Base-by-base conservation (phyloP, 1,140 invertebrate genomes). In the Drosophila pandora region DNA sequence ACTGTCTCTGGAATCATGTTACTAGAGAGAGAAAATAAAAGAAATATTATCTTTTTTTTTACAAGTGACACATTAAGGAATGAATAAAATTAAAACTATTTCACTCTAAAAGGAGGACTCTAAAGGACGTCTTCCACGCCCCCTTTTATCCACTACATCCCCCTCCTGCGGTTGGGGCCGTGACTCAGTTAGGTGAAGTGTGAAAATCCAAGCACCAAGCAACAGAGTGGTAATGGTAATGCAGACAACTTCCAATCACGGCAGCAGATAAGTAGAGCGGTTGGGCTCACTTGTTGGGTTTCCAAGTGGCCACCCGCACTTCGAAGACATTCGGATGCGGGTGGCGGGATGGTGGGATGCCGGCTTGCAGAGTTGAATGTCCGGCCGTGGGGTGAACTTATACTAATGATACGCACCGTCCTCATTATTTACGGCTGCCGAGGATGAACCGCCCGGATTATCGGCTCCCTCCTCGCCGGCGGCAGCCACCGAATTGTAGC, bases 281-380 rank as follows among this genome's bases (percentile, higher is more conserved):
- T 64, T 53, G 62, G 59, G 57, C 68, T 79, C 83, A 88, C 83
- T 88, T 88, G 83, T 88, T 88, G 83, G 83, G 83, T 76, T 88
- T 88, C 83, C 54, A 41, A 41, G 43, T 23, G 21, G 17, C 8
- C 39, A 58, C 52, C 67, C 34, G 49, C 34, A 41, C 25, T 57
- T 56, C 34, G 34, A 12, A 17, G 25, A 17, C 59, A 32, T 23
- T 54, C 63, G 57, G 48, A 57, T 67, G 53, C 41, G 62, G 48
- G 34, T 57, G 32, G 28, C 56, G 56, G 30, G 30, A 28, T 28
- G 25, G 3, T 6, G 25, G 0, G 25, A 28, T 32, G 30, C 2
- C 30, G 30, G 10, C 2, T 0, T 4, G 10, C 34, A 10, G 34
- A 62, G 82, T 73, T 85, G 74, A 85, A 85, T 56, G 78, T 25